Base-by-base conservation (phyloP, 2,797 vertebrate genomes). In the Rhabdomys pumilio region DNA sequence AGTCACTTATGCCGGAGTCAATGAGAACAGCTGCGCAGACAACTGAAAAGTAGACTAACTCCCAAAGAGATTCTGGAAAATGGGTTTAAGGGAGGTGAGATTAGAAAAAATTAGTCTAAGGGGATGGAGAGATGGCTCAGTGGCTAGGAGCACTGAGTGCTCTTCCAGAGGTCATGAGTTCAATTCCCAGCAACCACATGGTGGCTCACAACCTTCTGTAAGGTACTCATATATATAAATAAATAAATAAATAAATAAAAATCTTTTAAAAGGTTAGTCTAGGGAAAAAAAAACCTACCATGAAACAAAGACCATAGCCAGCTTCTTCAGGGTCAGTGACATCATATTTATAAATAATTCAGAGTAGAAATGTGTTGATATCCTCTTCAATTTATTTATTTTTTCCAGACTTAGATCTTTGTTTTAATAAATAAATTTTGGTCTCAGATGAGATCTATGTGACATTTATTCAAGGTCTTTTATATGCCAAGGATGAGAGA, bases 51-150 rank as follows among this genome's bases (percentile, higher is more conserved):
- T 53, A 61, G 61, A 92, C 29, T 53, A 80, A 47, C 34, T 93
- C 88, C 88, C 73, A 87, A 91, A 84, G 75, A 76, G 85, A 61
- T 50, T 96, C 91, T 81, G 38, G 92, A 80, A 93, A 92, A 73
- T 50, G 57, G 55, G 34, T n/a, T 87, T 65, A 77, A 95, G 34
- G 86, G 72, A 65, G 61, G 81, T 0, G 65, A 10, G 34, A 41
- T 86, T 26, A 22, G 89, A 89, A 57, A 53, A 26, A 61, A 12
- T 67, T 75, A 61, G 76, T 47, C 69, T 38, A 34, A 67, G 29
- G 76, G 20, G 31, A 19, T 72, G n/a, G n/a, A 38, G n/a, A 72
- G n/a, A 38, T 72, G 67, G 34, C 34, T 72, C n/a, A 2, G 69
- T 0, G 19, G 69, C 10, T 38, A 38, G 8, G n/a, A 72, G 8